phyloP scores from a whole-genome alignment of 1,140 invertebrate species.

The Caenorhabditis briggsae region DNA sequence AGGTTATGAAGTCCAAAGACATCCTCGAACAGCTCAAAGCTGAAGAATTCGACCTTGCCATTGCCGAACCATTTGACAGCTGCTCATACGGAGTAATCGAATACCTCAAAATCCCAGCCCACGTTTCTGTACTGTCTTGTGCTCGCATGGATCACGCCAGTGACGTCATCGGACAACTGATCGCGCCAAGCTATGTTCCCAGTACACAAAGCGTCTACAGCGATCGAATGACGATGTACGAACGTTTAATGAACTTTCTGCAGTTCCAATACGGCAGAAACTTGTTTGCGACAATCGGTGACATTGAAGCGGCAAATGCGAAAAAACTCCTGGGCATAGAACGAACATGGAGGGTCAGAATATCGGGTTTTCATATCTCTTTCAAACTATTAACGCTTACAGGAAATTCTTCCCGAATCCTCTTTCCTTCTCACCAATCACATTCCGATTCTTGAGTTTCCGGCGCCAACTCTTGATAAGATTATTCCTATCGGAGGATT shows the following conservation, averaged over 20 bases:
- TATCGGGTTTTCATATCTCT: background rate
- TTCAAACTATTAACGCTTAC: background rate
- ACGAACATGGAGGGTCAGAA: background rate
- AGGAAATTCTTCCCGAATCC: conserved; percentile 23
- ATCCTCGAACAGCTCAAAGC: conserved; percentile 18
- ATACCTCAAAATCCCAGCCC: conserved; percentile 19
- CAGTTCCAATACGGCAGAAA: background rate
- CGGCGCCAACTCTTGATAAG: conserved; percentile 32
- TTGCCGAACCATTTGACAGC: conserved; percentile 42
- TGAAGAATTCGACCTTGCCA: conserved; percentile 49
- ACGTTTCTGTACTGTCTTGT: background rate
- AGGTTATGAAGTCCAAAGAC: conserved; percentile 18
- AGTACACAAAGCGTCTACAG: conserved; percentile 22
- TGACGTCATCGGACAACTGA: conserved; percentile 6
- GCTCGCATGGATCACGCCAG: conserved; percentile 23
- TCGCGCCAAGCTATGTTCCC: conserved; percentile 49
- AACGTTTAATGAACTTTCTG: background rate
- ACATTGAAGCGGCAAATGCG: background rate
- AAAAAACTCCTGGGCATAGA: background rate
- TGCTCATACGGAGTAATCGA: conserved; percentile 37
- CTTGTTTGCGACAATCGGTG: background rate
- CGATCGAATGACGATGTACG: background rate
- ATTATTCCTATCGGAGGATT: conserved; percentile 48
- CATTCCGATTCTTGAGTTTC: conserved; percentile 47
- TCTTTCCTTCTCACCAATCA: conserved; percentile 12